Percentiles rank a stretch among this genome's conserved stretches.
Conservation (phyloP, 2,797 vertebrate genomes). For the Tragopan temminckii region DNA sequence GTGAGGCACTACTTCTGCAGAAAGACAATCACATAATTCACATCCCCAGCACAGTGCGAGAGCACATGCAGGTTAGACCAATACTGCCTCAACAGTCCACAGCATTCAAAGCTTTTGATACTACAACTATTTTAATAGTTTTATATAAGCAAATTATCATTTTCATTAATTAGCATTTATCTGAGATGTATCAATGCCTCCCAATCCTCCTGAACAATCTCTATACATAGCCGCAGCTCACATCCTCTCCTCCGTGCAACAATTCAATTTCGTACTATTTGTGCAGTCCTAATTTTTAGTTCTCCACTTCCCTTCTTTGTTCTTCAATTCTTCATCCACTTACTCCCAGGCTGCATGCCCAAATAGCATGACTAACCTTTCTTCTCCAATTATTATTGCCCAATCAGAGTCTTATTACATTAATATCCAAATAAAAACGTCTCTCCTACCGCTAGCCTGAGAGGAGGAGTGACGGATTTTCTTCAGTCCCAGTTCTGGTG, state of each 20-base stretch:
- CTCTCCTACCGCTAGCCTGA: neutral
- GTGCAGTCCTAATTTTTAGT: neutral
- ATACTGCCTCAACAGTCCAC: rapidly evolving
- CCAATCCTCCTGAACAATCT: neutral
- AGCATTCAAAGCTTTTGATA: neutral
- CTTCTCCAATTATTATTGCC: neutral
- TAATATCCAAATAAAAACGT: neutral
- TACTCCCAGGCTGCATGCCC: neutral
- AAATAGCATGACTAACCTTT: neutral
- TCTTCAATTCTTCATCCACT: neutral
- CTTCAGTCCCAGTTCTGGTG: neutral
- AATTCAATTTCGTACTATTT: neutral
- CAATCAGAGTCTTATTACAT: neutral
- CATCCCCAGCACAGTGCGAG: neutral
- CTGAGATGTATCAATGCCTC: neutral
- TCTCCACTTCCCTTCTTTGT: neutral
- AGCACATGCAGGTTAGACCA: neutral
- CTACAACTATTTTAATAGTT: neutral
- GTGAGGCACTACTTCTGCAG: neutral
- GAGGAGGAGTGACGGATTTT: neutral
- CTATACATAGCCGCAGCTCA: neutral
- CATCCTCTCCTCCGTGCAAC: neutral
- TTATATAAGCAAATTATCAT: neutral
- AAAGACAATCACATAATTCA: neutral
- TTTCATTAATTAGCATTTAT: neutral